Conservation (phyloP, 2,113 vertebrate genomes). For the Bubo bubo region DNA sequence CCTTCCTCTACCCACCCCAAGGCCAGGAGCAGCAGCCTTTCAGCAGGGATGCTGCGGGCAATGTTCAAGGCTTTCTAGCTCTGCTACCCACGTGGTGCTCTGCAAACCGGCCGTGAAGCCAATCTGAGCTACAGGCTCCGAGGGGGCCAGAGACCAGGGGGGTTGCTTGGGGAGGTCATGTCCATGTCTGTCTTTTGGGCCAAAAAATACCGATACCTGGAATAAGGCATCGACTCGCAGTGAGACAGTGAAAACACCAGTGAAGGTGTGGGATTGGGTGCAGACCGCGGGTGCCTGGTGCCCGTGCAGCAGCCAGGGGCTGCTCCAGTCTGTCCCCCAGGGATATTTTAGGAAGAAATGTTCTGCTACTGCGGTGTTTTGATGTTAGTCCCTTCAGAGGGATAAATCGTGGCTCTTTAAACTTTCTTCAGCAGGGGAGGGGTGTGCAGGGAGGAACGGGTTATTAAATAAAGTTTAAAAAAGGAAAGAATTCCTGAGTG, state of each 20-base stretch:
- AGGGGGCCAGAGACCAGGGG: neutral
- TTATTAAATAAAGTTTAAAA: neutral
- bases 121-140: accelerated
- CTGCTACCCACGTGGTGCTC: neutral
- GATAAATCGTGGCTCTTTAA: neutral
- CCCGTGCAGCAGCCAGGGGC: neutral
- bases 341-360: neutral
- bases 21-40: neutral
- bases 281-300: neutral
- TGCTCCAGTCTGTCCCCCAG: neutral
- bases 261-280: accelerated
- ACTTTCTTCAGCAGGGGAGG: neutral
- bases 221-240: neutral
- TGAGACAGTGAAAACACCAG: accelerated
- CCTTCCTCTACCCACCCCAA: neutral
- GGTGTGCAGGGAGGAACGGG: neutral
- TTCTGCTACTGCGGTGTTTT: neutral
- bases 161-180: accelerated
- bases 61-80: neutral
- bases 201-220: no score
- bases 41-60: neutral
- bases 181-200: neutral
- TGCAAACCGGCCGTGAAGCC: neutral
- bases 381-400: neutral
- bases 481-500: neutral